These are phyloP conservation scores for Lamellibrachia columna DNA, from an alignment of 2,888 invertebrate genomes.

Conservation along the genomic window DNA sequence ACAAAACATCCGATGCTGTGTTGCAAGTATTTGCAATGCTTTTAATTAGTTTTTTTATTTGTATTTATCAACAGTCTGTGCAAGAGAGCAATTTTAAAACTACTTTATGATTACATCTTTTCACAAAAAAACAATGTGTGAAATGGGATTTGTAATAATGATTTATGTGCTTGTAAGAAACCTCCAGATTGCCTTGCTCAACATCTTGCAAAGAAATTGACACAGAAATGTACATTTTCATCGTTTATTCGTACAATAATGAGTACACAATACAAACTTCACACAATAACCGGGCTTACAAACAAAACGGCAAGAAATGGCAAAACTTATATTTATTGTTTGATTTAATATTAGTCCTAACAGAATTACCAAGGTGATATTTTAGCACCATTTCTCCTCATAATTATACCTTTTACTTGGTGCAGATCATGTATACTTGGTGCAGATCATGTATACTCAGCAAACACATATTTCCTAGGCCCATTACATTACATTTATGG, in stretches of 20 bases:
- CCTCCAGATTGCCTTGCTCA: not conserved
- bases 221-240: not conserved
- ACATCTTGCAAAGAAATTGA: not conserved
- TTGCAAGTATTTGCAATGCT: too few species aligned
- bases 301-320: not conserved
- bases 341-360: not conserved
- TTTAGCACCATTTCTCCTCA: not conserved
- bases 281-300: not conserved
- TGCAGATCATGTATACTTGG: not conserved
- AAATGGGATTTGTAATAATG: too few species aligned
- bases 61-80: too few species aligned
- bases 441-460: not conserved
- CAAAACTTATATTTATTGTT: not conserved
- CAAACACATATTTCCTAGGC: not conserved
- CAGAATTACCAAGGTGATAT: not conserved
- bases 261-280: not conserved
- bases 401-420: not conserved
- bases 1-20: too few species aligned
- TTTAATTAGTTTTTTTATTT: too few species aligned
- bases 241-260: not conserved
- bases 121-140: too few species aligned
- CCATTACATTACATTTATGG: not conserved
- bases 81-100: too few species aligned
- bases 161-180: not conserved
- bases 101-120: too few species aligned